These are phyloP conservation scores for Dipus sagitta DNA, from an alignment of 2,797 vertebrate genomes.

Conservation along the genomic window DNA sequence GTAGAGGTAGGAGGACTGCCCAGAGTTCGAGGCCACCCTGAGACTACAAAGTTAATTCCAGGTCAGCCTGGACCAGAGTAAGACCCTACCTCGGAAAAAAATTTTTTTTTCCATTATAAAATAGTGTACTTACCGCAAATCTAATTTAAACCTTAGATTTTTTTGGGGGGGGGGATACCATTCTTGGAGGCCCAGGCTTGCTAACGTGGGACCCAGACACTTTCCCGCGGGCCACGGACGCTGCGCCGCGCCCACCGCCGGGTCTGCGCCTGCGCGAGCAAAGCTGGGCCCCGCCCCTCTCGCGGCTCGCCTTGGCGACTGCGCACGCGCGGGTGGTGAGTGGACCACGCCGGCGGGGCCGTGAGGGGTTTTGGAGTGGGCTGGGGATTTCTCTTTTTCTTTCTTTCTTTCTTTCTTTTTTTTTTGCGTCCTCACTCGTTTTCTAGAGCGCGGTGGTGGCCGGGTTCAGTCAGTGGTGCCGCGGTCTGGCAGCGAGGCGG, in stretches of 20 bases:
- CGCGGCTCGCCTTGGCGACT: no score
- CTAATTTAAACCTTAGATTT: neutral
- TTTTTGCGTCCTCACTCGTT: neutral
- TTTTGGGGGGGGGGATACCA: neutral
- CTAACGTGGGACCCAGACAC: no score
- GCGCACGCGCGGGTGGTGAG: constrained; percentile 18
- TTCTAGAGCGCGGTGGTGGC: neutral
- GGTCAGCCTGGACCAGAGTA: no score
- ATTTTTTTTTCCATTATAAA: neutral
- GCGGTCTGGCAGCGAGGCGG: neutral
- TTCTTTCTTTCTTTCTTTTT: no score
- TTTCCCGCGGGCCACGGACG: no score
- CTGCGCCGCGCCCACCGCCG: no score
- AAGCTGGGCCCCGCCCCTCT: neutral
- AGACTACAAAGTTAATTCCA: no score
- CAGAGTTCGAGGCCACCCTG: no score
- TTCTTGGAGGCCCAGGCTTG: neutral
- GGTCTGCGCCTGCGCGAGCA: neutral
- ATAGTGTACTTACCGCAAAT: neutral
- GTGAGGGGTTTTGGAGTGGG: rapidly evolving
- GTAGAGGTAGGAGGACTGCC: no score
- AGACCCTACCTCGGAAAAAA: no score
- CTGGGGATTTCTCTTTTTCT: neutral
- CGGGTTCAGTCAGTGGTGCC: neutral
- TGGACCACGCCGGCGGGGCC: neutral